Conservation (phyloP, 1,140 invertebrate genomes). For the Drosophila mauritiana region DNA sequence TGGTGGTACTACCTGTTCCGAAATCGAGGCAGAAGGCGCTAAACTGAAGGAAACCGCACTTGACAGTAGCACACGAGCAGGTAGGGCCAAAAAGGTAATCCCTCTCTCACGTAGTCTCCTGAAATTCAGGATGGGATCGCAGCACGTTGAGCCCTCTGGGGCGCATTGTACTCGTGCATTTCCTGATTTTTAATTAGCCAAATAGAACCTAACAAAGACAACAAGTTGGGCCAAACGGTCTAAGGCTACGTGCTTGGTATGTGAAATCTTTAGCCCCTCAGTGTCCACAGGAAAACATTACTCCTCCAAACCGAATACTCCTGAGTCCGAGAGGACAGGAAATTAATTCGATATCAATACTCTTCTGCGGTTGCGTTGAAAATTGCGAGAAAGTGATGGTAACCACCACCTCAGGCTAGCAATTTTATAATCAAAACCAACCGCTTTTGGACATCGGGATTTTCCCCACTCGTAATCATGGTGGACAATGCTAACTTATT, state of each 20-base stretch:
- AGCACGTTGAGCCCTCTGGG: not conserved
- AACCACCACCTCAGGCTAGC: slow-evolving; percentile 24
- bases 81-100: slow-evolving; percentile 4
- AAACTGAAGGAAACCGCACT: slow-evolving; percentile 61
- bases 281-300: not conserved
- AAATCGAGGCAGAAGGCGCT: slow-evolving; percentile 34
- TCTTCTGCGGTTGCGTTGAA: slow-evolving; percentile 29
- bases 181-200: slow-evolving; percentile 73
- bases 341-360: slow-evolving; percentile 63
- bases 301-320: slow-evolving; percentile 5
- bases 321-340: slow-evolving; percentile 38
- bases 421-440: slow-evolving; percentile 13
- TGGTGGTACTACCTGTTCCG: not conserved
- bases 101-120: slow-evolving; percentile 31
- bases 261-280: slow-evolving; percentile 14
- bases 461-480: slow-evolving; percentile 18
- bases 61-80: slow-evolving; percentile 51
- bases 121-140: slow-evolving; percentile 18
- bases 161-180: slow-evolving; percentile 59
- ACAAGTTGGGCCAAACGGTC: slow-evolving; percentile 31
- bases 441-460: slow-evolving; percentile 2
- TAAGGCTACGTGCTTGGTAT: slow-evolving; percentile 47
- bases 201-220: slow-evolving; percentile 38
- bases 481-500: not conserved
- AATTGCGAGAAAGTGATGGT: slow-evolving; percentile 47